Evolutionary conservation across 2,888 invertebrate genomes (phyloP).

Genomic region (Argyresthia goedartella): DNA sequence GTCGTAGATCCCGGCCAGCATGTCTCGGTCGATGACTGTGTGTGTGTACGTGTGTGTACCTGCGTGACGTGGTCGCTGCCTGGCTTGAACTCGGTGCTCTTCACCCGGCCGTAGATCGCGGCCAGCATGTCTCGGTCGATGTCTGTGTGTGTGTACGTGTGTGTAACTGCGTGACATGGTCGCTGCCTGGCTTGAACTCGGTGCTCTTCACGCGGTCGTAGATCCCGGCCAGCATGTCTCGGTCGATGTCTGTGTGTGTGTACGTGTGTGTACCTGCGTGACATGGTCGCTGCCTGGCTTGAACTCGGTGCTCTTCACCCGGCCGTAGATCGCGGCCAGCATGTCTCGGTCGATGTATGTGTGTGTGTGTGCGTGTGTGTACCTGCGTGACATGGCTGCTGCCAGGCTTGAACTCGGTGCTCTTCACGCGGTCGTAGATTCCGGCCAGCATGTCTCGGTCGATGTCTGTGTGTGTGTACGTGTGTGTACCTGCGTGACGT

Average conservation of each 20-base stretch:
- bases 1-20: slow-evolving; percentile 95
- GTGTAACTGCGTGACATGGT: slow-evolving; percentile 83
- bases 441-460: slow-evolving; percentile 93
- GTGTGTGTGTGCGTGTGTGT: no score
- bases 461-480: no score
- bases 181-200: slow-evolving; percentile 96
- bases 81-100: slow-evolving; percentile 94
- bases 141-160: not conserved
- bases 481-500: slow-evolving; percentile 78
- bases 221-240: slow-evolving; percentile 92
- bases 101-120: no score
- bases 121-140: slow-evolving; percentile 92
- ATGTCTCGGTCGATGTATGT: slow-evolving; percentile 94
- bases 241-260: slow-evolving; percentile 76
- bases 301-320: slow-evolving; percentile 96
- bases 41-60: no score
- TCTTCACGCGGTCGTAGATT: slow-evolving; percentile 95
- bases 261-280: no score
- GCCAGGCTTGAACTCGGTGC: slow-evolving; percentile 95
- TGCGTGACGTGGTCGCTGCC: slow-evolving; percentile 94
- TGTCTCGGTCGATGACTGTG: slow-evolving; percentile 91
- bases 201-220: no score
- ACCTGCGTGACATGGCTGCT: slow-evolving; percentile 90
- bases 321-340: slow-evolving; percentile 93
- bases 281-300: slow-evolving; percentile 96